A percentile compares a stretch with the other conserved stretches of the same genome.
Conservation (phyloP, 1,140 invertebrate species). For the Stegodyphus mimosarum region DNA sequence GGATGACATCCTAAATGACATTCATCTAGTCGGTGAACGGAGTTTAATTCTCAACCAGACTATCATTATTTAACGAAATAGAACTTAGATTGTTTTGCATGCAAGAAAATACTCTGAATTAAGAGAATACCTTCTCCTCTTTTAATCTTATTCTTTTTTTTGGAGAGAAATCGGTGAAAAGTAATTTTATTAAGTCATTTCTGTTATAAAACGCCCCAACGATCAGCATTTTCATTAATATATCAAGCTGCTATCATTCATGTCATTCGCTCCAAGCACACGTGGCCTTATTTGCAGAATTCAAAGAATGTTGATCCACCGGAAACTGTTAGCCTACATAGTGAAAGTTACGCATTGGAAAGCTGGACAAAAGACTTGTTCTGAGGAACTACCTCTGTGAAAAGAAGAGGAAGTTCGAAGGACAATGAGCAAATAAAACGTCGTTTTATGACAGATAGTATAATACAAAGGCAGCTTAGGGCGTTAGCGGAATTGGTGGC, state of each 20-base stretch:
- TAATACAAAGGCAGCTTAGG: constrained; percentile 31
- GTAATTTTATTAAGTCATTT: too few relatives aligned
- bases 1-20: too few relatives aligned
- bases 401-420: constrained; percentile 27
- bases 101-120: too few relatives aligned
- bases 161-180: too few relatives aligned
- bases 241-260: neutral
- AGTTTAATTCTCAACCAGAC: too few relatives aligned
- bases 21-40: too few relatives aligned
- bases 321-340: constrained; percentile 14
- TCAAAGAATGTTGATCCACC: constrained; percentile 53
- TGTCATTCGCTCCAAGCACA: neutral
- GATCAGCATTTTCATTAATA: neutral
- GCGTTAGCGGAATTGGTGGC: constrained; percentile 41
- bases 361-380: constrained; percentile 4
- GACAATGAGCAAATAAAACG: constrained; percentile 54
- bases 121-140: too few relatives aligned
- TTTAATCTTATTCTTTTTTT: too few relatives aligned
- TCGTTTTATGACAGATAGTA: constrained; percentile 20
- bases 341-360: constrained; percentile 20
- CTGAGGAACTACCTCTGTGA: constrained; percentile 19
- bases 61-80: too few relatives aligned
- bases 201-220: neutral
- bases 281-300: constrained; percentile 11
- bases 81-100: too few relatives aligned